Percentiles rank a stretch among this genome's conserved stretches.
phyloP scores from a whole-genome alignment of 2,797 vertebrate species.

The Percopsis omiscomaycus region DNA sequence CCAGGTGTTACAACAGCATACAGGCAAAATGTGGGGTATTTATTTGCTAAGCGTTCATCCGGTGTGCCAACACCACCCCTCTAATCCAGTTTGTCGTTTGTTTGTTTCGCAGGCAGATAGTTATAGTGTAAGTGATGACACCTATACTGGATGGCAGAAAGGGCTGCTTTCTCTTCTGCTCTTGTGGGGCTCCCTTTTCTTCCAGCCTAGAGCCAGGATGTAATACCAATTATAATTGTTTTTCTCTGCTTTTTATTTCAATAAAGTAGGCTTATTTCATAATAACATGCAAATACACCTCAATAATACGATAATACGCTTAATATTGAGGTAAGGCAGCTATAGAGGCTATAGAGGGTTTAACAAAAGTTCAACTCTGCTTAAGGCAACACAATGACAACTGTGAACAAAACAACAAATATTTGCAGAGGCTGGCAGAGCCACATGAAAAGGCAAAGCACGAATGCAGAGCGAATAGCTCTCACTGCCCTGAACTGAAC shows the following conservation, averaged over 20 bases:
- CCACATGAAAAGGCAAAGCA: neutral
- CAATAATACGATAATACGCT: no score
- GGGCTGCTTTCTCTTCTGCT: no score
- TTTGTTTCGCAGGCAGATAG: no score
- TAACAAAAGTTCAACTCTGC: no score
- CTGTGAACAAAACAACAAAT: neutral
- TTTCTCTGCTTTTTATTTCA: conserved; percentile 41
- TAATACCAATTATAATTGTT: conserved; percentile 47
- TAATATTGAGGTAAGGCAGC: no score
- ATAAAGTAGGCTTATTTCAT: conserved; percentile 54
- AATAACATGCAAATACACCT: conserved; percentile 46
- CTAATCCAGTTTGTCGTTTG: no score
- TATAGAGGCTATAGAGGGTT: no score
- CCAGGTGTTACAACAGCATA: conserved; percentile 39
- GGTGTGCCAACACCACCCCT: neutral
- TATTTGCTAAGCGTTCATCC: conserved; percentile 34
- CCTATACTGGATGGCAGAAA: neutral
- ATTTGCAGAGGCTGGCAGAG: neutral
- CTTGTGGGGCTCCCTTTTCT: conserved; percentile 1
- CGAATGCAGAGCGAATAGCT: conserved; percentile 3
- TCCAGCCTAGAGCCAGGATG: conserved; percentile 32
- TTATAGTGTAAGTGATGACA: conserved; percentile 10
- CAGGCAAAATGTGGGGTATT: conserved; percentile 33
- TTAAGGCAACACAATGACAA: no score
- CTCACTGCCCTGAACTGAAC: conserved; percentile 1